phyloP scores from a whole-genome alignment of 2,797 vertebrate species.

The Pelodytes ibericus region DNA sequence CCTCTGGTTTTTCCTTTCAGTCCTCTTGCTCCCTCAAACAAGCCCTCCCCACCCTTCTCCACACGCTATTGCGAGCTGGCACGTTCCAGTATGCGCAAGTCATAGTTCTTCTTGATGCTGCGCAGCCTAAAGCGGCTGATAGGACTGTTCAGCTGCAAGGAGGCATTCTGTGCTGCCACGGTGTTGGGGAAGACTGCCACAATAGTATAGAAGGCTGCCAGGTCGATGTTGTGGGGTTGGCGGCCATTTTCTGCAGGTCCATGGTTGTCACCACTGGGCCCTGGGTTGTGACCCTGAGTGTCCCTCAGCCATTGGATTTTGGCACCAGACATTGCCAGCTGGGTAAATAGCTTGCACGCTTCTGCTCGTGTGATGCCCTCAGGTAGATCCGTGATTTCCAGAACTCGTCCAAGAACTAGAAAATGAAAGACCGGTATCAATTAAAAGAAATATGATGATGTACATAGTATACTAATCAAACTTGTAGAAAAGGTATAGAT shows the following conservation, averaged over 20 bases:
- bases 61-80: slow-evolving; percentile 91
- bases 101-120: slow-evolving; percentile 96
- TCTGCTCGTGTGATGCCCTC: slow-evolving; percentile 95
- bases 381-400: slow-evolving; percentile 96
- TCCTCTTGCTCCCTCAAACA: too few species aligned
- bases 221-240: slow-evolving; percentile 75
- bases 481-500: too few species aligned
- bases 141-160: slow-evolving; percentile 97
- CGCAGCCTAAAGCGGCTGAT: slow-evolving; percentile 95
- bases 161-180: slow-evolving; percentile 94
- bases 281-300: slow-evolving; percentile 81
- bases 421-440: too few species aligned
- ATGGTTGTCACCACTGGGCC: slow-evolving; percentile 66
- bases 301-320: slow-evolving; percentile 99
- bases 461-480: too few species aligned
- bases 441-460: too few species aligned
- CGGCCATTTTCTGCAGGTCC: slow-evolving; percentile 76
- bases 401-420: slow-evolving; percentile 90
- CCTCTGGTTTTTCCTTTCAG: slow-evolving; percentile 25
- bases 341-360: slow-evolving; percentile 96
- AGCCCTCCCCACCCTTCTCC: slow-evolving; percentile 55
- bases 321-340: slow-evolving; percentile 94
- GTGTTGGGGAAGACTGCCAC: slow-evolving; percentile 98
- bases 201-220: slow-evolving; percentile 95
- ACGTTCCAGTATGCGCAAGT: slow-evolving; percentile 92